phyloP scores from a whole-genome alignment of 1,140 invertebrate species.

The Heliothis virescens region DNA sequence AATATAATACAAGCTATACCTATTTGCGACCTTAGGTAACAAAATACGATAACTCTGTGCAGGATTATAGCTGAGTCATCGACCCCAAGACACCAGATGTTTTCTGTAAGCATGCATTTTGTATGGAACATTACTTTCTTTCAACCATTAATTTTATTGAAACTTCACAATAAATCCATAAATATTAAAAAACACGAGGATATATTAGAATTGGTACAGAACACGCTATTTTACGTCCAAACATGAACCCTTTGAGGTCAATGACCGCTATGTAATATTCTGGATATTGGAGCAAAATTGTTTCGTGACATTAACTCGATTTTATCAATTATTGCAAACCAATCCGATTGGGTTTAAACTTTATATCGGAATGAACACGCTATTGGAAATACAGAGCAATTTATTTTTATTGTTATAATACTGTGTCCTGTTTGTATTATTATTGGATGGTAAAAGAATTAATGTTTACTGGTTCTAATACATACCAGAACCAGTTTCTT shows the following conservation, averaged over 20 bases:
- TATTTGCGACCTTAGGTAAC: no score
- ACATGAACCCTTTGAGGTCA: background rate
- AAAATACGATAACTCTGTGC: no score
- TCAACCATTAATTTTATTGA: no score
- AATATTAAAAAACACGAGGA: background rate
- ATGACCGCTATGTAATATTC: background rate
- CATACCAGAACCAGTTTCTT: no score
- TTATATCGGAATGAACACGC: slow-evolving; percentile 2
- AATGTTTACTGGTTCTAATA: no score
- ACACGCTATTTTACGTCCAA: background rate
- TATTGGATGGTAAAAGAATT: no score
- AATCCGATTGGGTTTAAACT: slow-evolving; percentile 3
- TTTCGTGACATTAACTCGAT: slow-evolving; percentile 14
- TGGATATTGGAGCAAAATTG: background rate
- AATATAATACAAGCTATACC: no score
- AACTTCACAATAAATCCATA: background rate
- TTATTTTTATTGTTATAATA: background rate
- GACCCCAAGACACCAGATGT: no score
- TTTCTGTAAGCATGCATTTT: no score
- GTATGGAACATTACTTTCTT: no score
- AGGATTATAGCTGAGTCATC: no score
- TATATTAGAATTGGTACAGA: background rate
- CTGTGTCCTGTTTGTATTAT: background rate
- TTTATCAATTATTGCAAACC: slow-evolving; percentile 20
- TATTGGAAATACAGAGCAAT: background rate